Evolutionary conservation across 1,140 invertebrate species (phyloP).

Genomic region (Micrasema longulum): DNA sequence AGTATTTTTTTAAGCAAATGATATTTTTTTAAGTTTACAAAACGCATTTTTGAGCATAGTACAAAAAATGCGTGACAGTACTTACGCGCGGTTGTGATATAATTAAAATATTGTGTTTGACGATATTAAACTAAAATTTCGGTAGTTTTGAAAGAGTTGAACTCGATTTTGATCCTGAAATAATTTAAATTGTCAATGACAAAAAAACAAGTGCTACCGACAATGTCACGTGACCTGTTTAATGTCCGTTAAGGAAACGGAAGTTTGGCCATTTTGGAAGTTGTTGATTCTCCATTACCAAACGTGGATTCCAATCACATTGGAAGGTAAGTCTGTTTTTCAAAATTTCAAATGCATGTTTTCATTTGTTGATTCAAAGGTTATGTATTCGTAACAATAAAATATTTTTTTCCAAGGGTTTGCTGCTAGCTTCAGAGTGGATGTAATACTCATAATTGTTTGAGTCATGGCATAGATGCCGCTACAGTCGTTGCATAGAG

Average conservation of each 20-base stretch:
- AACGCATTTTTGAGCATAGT: too few relatives aligned
- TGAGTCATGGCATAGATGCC: constrained; percentile 6
- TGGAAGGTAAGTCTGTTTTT: constrained; percentile 22
- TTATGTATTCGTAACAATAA: background rate
- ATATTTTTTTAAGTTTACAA: too few relatives aligned
- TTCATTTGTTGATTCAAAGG: background rate
- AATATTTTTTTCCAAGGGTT: constrained; percentile 8
- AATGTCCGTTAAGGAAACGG: constrained; percentile 19
- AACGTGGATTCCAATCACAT: constrained; percentile 19
- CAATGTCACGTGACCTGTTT: constrained; percentile 28
- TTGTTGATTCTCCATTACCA: background rate
- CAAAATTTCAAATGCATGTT: background rate
- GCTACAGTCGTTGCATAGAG: background rate
- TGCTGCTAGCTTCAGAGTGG: background rate
- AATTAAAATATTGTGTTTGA: too few relatives aligned
- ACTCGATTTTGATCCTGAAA: too few relatives aligned
- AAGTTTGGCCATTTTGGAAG: constrained; percentile 15
- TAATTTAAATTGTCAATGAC: too few relatives aligned
- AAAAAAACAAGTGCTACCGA: constrained; percentile 4
- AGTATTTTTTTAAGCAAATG: too few relatives aligned
- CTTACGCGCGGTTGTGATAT: too few relatives aligned
- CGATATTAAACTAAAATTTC: too few relatives aligned
- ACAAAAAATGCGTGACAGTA: too few relatives aligned
- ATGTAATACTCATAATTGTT: constrained; percentile 19
- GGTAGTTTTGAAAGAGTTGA: too few relatives aligned